Evolutionary conservation across 2,797 vertebrate genomes (phyloP).

Genomic region (Chaenodraco wilsoni): DNA sequence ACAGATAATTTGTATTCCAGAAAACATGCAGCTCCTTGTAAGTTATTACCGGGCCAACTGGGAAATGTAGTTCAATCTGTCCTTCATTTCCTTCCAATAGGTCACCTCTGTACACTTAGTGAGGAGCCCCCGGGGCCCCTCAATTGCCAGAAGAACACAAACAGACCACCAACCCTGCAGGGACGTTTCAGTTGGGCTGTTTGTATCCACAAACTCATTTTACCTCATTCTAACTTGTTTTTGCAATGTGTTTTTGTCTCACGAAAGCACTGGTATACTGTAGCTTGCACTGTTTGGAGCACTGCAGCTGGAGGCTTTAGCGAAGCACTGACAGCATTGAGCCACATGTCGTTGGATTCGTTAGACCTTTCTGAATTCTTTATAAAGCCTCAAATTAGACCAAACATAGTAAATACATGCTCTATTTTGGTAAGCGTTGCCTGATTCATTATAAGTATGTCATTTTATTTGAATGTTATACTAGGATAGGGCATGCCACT

Average conservation of each 20-base stretch:
- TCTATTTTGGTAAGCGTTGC: no score
- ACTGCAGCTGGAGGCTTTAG: no score
- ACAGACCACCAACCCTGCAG: not conserved
- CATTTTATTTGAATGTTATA: no score
- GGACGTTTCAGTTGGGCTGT: constrained; percentile 1
- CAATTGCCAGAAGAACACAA: constrained; percentile 7
- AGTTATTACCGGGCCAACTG: not conserved
- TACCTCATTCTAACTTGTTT: not conserved
- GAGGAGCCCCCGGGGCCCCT: not conserved
- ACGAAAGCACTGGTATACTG: no score
- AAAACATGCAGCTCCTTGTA: not conserved
- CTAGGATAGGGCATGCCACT: no score
- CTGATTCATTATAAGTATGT: no score
- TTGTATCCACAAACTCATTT: not conserved
- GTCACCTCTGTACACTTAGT: constrained; percentile 2
- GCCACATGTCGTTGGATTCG: no score
- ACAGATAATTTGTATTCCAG: not conserved
- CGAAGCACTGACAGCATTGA: no score
- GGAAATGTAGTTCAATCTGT: constrained; percentile 10
- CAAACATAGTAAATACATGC: no score
- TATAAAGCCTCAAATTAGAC: no score
- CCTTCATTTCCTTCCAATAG: not conserved
- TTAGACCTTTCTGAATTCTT: no score
- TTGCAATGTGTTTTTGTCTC: not conserved
- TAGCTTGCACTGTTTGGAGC: no score